These are phyloP conservation scores for Thymelicus acteon DNA, from an alignment of 2,888 invertebrate genomes.

Conservation along the genomic window DNA sequence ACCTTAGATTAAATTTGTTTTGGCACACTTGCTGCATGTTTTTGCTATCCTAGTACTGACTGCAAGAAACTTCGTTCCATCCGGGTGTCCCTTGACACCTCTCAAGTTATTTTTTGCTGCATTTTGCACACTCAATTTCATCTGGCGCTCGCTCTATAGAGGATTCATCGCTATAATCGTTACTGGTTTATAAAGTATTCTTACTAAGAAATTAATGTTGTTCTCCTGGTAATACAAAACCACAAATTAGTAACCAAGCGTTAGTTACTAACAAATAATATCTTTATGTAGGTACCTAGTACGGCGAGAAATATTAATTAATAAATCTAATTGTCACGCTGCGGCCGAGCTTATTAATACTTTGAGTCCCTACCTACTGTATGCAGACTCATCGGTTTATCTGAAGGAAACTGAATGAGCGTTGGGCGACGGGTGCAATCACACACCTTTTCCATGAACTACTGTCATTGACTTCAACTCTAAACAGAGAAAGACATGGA, in stretches of 20 bases:
- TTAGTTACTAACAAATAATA: neutral
- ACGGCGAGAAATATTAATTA: slow-evolving; percentile 12
- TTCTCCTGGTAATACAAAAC: slow-evolving; percentile 6
- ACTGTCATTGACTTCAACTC: slow-evolving; percentile 24
- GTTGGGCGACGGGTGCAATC: slow-evolving; percentile 48
- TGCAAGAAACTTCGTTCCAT: too few species aligned
- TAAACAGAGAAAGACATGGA: slow-evolving; percentile 11
- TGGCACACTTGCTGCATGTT: too few species aligned
- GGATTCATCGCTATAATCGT: too few species aligned
- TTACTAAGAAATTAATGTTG: neutral
- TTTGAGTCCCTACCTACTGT: too few species aligned
- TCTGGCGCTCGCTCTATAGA: too few species aligned
- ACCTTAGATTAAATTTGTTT: too few species aligned
- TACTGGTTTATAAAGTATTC: neutral
- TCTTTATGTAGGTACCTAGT: neutral
- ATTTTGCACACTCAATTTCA: too few species aligned
- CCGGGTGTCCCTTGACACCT: too few species aligned
- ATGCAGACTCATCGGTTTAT: slow-evolving; percentile 50
- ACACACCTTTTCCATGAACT: slow-evolving; percentile 53
- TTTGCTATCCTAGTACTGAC: too few species aligned
- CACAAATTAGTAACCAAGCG: neutral
- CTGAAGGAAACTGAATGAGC: slow-evolving; percentile 54
- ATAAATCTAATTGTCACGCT: slow-evolving; percentile 59
- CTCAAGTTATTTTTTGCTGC: too few species aligned
- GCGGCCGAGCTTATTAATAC: slow-evolving; percentile 57